Evolutionary conservation across 2,888 invertebrate genomes (phyloP).

Genomic region (Nasonovia ribisnigri): DNA sequence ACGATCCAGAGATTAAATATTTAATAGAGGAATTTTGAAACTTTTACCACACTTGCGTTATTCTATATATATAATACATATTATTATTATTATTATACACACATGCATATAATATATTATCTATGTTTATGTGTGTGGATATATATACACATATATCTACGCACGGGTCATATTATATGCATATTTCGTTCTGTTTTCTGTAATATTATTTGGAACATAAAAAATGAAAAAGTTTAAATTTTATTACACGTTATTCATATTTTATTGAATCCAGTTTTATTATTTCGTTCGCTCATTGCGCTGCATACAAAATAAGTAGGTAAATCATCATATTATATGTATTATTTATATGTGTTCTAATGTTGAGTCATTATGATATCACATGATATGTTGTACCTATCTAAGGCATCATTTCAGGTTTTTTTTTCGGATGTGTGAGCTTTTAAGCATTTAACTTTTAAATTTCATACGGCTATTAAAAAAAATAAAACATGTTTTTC

Average conservation of each 20-base stretch:
- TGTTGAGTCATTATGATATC: too few species aligned
- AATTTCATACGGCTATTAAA: not conserved
- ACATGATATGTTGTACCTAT: not conserved
- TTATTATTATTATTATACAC: not conserved
- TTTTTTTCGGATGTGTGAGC: not conserved
- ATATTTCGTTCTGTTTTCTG: not conserved
- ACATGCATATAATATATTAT: not conserved
- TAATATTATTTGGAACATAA: constrained; percentile 41
- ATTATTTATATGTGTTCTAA: not conserved
- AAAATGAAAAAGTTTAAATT: constrained; percentile 30
- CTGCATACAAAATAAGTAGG: not conserved
- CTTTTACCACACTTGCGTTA: constrained; percentile 51
- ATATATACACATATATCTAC: not conserved
- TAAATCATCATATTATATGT: not conserved
- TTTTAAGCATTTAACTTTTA: not conserved
- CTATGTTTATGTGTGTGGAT: not conserved
- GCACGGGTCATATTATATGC: not conserved
- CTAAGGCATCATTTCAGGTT: not conserved
- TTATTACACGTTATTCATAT: constrained; percentile 35
- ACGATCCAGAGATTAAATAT: constrained; percentile 62
- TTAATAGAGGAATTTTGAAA: constrained; percentile 61
- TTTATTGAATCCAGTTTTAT: constrained; percentile 37
- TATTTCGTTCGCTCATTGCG: not conserved
- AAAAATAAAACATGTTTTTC: not conserved
- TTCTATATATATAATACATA: not conserved